Evolutionary conservation across 2,888 invertebrate genomes (phyloP).

Genomic region (Ormyrus pomaceus): DNA sequence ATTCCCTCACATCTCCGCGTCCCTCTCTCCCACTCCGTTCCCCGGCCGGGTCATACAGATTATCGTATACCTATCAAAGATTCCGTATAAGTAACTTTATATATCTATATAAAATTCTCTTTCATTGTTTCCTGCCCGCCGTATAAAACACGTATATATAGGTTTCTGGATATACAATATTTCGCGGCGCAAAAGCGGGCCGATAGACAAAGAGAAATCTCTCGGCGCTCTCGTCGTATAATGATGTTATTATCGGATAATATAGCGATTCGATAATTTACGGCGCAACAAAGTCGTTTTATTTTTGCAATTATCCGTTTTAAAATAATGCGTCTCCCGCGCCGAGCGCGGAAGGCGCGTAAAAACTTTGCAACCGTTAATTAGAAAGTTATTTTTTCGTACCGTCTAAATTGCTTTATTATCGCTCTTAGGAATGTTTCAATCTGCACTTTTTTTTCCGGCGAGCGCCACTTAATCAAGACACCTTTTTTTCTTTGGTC

Average conservation of each 20-base stretch:
- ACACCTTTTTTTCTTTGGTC: too few relatives aligned
- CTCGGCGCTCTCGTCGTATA: background rate
- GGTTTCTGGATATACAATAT: too few relatives aligned
- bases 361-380: conserved; percentile 14
- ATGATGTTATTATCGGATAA: background rate
- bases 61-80: conserved; percentile 34
- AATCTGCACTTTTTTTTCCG: background rate
- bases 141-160: too few relatives aligned
- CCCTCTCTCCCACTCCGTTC: background rate
- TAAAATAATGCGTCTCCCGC: too few relatives aligned
- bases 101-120: background rate
- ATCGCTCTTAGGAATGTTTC: background rate
- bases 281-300: too few relatives aligned
- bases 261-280: too few relatives aligned
- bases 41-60: conserved; percentile 10
- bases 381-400: background rate
- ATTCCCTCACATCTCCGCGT: too few relatives aligned
- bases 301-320: too few relatives aligned
- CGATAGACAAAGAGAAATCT: background rate
- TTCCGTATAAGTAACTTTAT: background rate
- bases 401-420: background rate
- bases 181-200: background rate
- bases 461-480: too few relatives aligned
- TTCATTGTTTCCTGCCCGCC: too few relatives aligned
- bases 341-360: too few relatives aligned